Evolutionary conservation across 2,797 vertebrate species (phyloP).

Genomic region (Falco rusticolus): DNA sequence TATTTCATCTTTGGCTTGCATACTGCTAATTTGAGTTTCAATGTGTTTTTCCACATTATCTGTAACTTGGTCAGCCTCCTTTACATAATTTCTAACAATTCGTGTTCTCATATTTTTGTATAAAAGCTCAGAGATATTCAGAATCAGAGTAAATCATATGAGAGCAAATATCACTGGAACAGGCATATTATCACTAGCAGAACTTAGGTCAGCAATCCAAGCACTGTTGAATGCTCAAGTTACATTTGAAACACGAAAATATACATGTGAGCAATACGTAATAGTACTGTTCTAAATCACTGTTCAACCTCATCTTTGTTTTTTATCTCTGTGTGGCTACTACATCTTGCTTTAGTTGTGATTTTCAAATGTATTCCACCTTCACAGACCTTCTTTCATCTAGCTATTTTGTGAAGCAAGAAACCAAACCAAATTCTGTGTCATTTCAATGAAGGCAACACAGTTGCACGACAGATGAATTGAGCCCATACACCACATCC

Average conservation of each 20-base stretch:
- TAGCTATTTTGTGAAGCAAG: background rate
- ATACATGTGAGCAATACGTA: background rate
- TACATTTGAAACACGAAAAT: conserved; percentile 33
- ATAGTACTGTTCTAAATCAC: background rate
- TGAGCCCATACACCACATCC: background rate
- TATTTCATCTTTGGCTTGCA: background rate
- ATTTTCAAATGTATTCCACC: background rate
- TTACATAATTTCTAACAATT: conserved; percentile 5
- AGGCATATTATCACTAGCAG: background rate
- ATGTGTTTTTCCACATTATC: conserved; percentile 3
- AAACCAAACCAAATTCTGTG: background rate
- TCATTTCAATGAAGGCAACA: background rate
- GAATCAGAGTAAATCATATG: background rate
- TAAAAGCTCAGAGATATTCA: background rate
- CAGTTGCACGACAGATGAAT: background rate
- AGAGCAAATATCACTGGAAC: background rate
- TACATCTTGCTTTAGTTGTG: background rate
- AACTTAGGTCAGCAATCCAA: conserved; percentile 7
- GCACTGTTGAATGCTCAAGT: background rate
- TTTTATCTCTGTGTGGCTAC: background rate
- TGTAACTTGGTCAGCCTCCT: background rate
- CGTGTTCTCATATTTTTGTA: conserved; percentile 2
- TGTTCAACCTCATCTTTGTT: background rate
- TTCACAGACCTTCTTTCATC: background rate
- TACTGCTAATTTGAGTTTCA: background rate